Percentiles rank a stretch among this genome's conserved stretches.
Conservation (phyloP, 2,888 invertebrate genomes). For the Cyclophora albipunctata region DNA sequence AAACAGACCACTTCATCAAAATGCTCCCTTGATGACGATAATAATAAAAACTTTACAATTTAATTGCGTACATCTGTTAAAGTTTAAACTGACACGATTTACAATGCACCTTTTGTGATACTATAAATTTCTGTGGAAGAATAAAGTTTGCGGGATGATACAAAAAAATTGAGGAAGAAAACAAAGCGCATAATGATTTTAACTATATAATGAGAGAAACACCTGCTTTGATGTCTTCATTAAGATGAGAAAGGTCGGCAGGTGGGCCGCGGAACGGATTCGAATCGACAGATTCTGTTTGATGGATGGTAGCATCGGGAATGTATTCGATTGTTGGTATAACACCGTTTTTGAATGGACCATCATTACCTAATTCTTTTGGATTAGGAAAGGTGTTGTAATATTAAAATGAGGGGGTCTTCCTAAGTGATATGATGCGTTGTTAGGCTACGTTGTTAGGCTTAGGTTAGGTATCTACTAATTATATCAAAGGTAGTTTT, state of each 20-base stretch:
- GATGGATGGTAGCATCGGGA: constrained; percentile 23
- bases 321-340: constrained; percentile 18
- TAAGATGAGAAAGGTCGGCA: constrained; percentile 62
- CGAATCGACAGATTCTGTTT: constrained; percentile 29
- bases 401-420: too few relatives aligned
- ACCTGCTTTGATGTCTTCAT: constrained; percentile 72
- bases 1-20: constrained; percentile 34
- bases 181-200: constrained; percentile 72
- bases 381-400: too few relatives aligned
- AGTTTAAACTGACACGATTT: constrained; percentile 55
- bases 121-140: constrained; percentile 56
- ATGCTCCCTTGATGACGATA: constrained; percentile 37
- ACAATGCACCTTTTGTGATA: constrained; percentile 56
- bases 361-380: too few relatives aligned
- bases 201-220: constrained; percentile 64
- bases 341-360: not conserved
- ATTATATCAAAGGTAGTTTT: too few relatives aligned
- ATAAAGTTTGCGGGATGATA: constrained; percentile 54
- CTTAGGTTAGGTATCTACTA: too few relatives aligned
- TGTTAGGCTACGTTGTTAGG: too few relatives aligned
- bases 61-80: constrained; percentile 73
- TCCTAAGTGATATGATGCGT: too few relatives aligned
- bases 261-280: constrained; percentile 46
- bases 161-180: constrained; percentile 58
- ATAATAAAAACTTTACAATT: constrained; percentile 65